Evolutionary conservation across 2,113 vertebrate species (phyloP).

Genomic region (Eonycteris spelaea): DNA sequence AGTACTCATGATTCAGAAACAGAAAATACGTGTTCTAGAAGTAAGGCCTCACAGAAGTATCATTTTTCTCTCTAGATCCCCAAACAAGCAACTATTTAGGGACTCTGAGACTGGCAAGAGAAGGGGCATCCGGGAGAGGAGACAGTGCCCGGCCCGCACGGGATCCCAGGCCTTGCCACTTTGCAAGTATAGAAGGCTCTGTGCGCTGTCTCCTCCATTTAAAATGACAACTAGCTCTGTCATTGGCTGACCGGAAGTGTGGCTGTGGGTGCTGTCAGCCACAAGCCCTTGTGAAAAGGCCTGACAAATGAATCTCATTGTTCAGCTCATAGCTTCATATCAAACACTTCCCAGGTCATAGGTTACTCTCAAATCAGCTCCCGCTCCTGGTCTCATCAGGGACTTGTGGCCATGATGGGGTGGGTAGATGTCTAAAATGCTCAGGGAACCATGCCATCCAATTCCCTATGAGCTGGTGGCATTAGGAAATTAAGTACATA

Average conservation of each 20-base stretch:
- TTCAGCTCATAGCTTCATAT: not conserved
- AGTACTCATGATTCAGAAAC: conserved; percentile 1
- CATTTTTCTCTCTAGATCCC: not conserved
- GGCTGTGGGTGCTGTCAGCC: not conserved
- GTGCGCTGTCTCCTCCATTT: not conserved
- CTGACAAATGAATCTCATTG: not conserved
- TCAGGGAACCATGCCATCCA: not conserved
- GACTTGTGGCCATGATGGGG: not conserved
- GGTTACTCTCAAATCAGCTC: not conserved
- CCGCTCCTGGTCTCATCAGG: not conserved
- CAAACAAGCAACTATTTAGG: not conserved
- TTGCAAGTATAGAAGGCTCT: not conserved
- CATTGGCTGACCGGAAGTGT: not conserved
- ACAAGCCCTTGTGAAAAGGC: not conserved
- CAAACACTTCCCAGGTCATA: not conserved
- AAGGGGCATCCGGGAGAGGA: not conserved
- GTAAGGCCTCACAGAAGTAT: not conserved
- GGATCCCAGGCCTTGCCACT: too few species aligned
- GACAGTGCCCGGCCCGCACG: not conserved
- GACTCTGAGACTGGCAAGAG: not conserved
- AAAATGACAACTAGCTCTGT: not conserved
- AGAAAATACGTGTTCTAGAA: not conserved
- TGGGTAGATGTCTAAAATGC: not conserved
- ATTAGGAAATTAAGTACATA: not conserved
- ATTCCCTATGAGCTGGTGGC: not conserved